These are phyloP conservation scores for Taenaris catops DNA, from an alignment of 2,888 invertebrate genomes.

Conservation along the genomic window DNA sequence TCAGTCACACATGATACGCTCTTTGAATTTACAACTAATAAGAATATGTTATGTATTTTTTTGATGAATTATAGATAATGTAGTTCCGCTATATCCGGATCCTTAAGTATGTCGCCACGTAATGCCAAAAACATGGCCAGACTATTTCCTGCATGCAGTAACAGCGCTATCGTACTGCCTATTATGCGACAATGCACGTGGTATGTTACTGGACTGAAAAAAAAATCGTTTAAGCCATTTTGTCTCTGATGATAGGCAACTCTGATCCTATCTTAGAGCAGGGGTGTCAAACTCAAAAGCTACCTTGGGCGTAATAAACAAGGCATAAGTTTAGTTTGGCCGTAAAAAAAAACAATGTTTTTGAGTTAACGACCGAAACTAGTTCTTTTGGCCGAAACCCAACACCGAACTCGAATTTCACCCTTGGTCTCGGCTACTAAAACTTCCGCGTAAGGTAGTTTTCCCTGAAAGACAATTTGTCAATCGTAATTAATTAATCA, in stretches of 20 bases:
- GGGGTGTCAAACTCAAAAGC: background rate
- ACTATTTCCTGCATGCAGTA: constrained; percentile 33
- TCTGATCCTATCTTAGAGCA: no score
- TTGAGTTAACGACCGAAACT: no score
- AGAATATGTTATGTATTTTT: background rate
- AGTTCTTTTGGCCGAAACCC: no score
- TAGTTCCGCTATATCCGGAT: constrained; percentile 33
- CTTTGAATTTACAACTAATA: background rate
- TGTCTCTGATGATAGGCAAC: no score
- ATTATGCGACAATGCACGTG: constrained; percentile 32
- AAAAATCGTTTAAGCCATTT: no score
- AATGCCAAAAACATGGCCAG: constrained; percentile 23
- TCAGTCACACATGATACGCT: background rate
- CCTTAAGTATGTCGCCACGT: constrained; percentile 28
- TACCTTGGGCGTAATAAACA: background rate
- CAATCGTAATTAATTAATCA: no score
- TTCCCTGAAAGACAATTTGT: no score
- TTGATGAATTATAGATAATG: constrained; percentile 1
- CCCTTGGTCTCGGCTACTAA: no score
- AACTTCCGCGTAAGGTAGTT: no score
- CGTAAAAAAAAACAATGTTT: no score
- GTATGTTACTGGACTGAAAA: constrained; percentile 26
- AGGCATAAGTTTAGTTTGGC: background rate
- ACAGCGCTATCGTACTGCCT: constrained; percentile 32
- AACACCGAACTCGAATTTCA: no score